Base-by-base conservation (phyloP, 2,888 invertebrate genomes). In the Meandrusa payeni region DNA sequence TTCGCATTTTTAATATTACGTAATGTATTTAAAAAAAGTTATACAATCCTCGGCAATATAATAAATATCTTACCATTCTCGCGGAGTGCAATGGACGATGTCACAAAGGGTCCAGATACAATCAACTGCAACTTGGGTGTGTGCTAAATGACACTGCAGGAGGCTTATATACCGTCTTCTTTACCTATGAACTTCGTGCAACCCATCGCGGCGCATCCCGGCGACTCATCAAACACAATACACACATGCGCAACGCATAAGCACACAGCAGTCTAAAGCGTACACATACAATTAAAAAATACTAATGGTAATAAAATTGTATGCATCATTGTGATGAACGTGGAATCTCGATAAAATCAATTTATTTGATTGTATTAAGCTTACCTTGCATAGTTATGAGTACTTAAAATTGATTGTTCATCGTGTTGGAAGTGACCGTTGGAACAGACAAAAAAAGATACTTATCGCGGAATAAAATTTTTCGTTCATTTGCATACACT, bases 121-220 rank as follows among this genome's bases (percentile, higher is more conserved):
- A 61, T 61, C 73, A 74, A 73, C 59, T 59, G 57, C 72, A 64
- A 59, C 65, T 69, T 64, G 62, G 67, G 67, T 82, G 70, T 82
- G 82, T 76, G 76, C 69, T 64, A 65, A 65, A 69, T 79, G 86
- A 79, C 81, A 87, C 75, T 61, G 82, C 69, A 72, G 67, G 69
- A 67, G 64, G 76, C 76, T 87, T 87, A 86, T 87, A 87, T 85
- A 86, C 75, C 65, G 59, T 54, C 66, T 64, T 67, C 71, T 76
- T 86, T 87, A 87, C 86, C 85, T 86, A 77, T 86, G 86, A 86
- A 86, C 86, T 83, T 85, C 76, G 76, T 61, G 61, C 76, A 78
- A 79, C 81, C 79, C 61, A 62, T 10, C 53, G 69, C 58, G 50
- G 73, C 64, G 68, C 76, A 78, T 82, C 82, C 76, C 65, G 61